Conservation (phyloP, 2,797 vertebrate species). For the Momotus momota region DNA sequence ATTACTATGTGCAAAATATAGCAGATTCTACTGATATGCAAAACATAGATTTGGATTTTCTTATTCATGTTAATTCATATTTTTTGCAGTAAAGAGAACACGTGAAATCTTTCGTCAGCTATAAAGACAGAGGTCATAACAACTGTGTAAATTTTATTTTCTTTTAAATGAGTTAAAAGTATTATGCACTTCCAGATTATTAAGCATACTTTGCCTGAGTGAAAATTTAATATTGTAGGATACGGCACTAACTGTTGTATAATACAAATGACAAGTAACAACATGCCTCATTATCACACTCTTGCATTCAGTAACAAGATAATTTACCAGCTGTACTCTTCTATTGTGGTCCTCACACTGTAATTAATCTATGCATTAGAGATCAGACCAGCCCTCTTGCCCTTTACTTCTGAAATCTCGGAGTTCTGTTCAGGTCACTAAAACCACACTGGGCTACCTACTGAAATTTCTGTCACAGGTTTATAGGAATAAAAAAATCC, state of each 20-base stretch:
- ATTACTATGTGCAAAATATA: neutral
- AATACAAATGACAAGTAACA: neutral
- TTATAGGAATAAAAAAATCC: neutral
- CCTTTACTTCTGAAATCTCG: conserved; percentile 1
- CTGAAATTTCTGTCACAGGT: neutral
- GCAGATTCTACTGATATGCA: neutral
- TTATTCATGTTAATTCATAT: neutral
- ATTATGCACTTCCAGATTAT: neutral
- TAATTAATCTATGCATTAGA: neutral
- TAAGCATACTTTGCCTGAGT: neutral
- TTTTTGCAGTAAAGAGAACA: neutral
- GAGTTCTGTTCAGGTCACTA: neutral
- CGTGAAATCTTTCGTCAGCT: neutral
- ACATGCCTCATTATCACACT: neutral
- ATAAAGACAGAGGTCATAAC: neutral
- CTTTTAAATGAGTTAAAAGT: neutral
- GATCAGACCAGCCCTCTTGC: neutral
- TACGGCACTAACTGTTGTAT: neutral
- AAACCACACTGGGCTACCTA: neutral
- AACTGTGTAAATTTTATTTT: neutral
- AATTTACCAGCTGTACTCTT: conserved; percentile 3
- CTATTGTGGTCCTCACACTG: neutral
- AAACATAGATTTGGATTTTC: neutral
- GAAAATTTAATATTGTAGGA: neutral
- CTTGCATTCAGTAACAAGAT: neutral